Conservation (phyloP, 2,888 invertebrate species). For the Morpho achilles region DNA sequence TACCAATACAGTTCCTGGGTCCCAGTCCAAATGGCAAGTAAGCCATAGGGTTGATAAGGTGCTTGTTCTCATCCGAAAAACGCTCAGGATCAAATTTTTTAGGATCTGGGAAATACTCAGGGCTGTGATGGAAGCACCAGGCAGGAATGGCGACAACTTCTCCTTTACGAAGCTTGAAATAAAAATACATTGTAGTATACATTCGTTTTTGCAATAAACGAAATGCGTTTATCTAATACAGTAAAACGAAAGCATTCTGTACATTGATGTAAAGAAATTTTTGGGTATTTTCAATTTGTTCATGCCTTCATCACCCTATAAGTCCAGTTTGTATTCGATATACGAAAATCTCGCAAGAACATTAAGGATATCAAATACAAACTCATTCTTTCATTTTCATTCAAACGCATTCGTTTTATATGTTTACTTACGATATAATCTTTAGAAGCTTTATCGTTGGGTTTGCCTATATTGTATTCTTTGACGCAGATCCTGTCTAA, state of each 20-base stretch:
- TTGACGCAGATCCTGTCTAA: constrained; percentile 71
- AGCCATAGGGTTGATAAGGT: constrained; percentile 44
- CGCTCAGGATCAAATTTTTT: constrained; percentile 79
- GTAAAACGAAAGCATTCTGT: no score
- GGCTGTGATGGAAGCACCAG: constrained; percentile 69
- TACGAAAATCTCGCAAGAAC: no score
- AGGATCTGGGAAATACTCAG: constrained; percentile 74
- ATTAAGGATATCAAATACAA: no score
- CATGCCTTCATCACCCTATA: no score
- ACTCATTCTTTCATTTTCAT: no score
- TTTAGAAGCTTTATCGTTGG: constrained; percentile 39
- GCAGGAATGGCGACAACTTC: constrained; percentile 51
- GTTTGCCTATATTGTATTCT: constrained; percentile 63
- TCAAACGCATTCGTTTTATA: no score
- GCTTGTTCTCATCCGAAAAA: constrained; percentile 78
- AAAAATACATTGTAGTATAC: not conserved
- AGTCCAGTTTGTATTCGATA: no score
- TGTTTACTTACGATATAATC: constrained; percentile 51
- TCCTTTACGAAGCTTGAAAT: constrained; percentile 45
- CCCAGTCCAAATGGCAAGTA: constrained; percentile 77
- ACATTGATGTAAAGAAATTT: no score
- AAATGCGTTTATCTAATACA: no score
- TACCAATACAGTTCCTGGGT: constrained; percentile 81
- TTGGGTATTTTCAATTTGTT: no score
- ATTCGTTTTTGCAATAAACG: not conserved